Evolutionary conservation across 2,888 invertebrate genomes (phyloP).

Genomic region (Herminia tarsipennalis): DNA sequence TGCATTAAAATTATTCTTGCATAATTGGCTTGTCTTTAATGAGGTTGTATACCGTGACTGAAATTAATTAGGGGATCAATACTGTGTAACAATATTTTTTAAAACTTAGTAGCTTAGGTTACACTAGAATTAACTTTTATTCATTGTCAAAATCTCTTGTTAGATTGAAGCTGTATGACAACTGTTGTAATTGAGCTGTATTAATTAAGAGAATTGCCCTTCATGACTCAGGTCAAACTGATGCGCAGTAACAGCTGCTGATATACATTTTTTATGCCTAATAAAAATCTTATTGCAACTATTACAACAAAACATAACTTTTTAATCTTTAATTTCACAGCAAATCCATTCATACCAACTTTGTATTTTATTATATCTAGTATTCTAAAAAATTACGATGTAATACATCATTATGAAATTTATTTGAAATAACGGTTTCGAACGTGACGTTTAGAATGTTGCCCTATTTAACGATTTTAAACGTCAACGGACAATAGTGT

Average conservation of each 20-base stretch:
- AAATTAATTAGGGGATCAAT: too few species aligned
- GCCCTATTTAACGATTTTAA: slow-evolving; percentile 76
- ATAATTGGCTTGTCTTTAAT: too few species aligned
- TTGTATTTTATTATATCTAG: slow-evolving; percentile 43
- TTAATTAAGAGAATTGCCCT: too few species aligned
- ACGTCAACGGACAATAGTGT: slow-evolving; percentile 73
- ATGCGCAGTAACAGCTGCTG: not conserved
- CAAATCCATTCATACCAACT: slow-evolving; percentile 37
- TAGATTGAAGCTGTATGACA: too few species aligned
- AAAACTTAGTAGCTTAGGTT: too few species aligned
- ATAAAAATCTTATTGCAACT: slow-evolving; percentile 34
- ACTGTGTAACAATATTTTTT: too few species aligned
- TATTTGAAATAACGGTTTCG: slow-evolving; percentile 68
- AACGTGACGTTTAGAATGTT: slow-evolving; percentile 75
- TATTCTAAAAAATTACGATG: slow-evolving; percentile 44
- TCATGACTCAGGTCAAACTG: not conserved
- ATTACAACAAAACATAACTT: slow-evolving; percentile 30
- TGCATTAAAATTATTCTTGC: too few species aligned
- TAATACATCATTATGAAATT: slow-evolving; percentile 63
- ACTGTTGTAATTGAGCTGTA: too few species aligned
- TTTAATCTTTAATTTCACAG: slow-evolving; percentile 44
- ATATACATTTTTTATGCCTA: slow-evolving; percentile 23
- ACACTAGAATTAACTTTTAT: too few species aligned
- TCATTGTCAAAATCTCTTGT: too few species aligned
- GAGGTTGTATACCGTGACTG: too few species aligned